Evolutionary conservation across 2,113 vertebrate species (phyloP).

Genomic region (Psettodes erumei): DNA sequence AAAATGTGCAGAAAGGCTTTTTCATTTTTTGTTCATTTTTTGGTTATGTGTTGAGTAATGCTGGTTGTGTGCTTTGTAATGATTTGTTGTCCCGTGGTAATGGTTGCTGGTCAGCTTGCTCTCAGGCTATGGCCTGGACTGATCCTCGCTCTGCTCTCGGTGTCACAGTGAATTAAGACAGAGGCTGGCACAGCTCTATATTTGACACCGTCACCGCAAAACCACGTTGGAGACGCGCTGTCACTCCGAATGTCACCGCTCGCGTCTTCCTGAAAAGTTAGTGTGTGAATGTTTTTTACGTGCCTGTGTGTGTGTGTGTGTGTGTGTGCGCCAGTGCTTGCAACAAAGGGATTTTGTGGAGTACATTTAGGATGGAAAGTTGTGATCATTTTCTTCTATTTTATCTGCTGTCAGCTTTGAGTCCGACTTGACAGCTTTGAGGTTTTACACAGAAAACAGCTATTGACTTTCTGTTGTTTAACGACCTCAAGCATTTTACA

Average conservation of each 20-base stretch:
- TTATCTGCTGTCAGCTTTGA: conserved; percentile 32
- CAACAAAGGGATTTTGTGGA: conserved; percentile 33
- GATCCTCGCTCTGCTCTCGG: conserved; percentile 68
- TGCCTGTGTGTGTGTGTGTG: conserved; percentile 18
- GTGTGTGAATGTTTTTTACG: conserved; percentile 41
- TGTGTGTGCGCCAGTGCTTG: conserved; percentile 34
- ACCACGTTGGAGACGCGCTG: conserved; percentile 68
- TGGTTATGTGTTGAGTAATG: not conserved
- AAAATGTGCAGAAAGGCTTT: not conserved
- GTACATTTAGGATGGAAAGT: conserved; percentile 77
- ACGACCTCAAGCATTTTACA: conserved; percentile 10
- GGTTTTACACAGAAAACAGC: conserved; percentile 53
- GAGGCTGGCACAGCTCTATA: conserved; percentile 65
- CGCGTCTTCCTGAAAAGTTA: conserved; percentile 57
- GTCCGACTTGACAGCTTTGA: conserved; percentile 32
- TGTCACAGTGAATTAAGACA: conserved; percentile 78
- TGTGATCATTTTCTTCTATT: conserved; percentile 33
- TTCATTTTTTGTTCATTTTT: not conserved
- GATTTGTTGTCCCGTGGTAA: conserved; percentile 15
- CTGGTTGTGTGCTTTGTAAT: conserved; percentile 22
- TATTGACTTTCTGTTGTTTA: conserved; percentile 47
- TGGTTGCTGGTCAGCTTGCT: conserved; percentile 47
- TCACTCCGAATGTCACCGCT: conserved; percentile 77
- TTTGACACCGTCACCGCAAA: conserved; percentile 70
- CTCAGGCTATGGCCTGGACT: conserved; percentile 53